Base-by-base conservation (phyloP, 2,113 vertebrate genomes). In the Corythornis madagascariensis region DNA sequence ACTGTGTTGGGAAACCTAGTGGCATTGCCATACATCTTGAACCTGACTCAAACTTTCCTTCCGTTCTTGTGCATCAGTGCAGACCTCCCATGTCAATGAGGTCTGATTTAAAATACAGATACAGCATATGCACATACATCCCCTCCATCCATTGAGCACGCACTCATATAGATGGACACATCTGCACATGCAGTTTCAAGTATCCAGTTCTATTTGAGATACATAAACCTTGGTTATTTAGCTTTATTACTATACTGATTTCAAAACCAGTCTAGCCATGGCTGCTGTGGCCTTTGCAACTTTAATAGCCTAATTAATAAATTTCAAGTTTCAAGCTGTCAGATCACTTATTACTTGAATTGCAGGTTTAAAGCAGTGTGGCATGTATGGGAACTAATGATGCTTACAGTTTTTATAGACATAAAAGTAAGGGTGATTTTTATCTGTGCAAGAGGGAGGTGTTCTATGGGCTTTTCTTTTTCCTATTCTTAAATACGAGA, bases 281-380 rank as follows among this genome's bases (percentile, higher is more conserved):
- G 71, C 48, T 71, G 53, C 56, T 80, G 83, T 88, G 91, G 91
- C 83, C 86, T 92, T 78, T 93, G 74, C 89, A 96, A 96, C 93
- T 92, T 90, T 92, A 97, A 93, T 89, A 91, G 92, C 74, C 87
- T 90, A 96, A 94, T 97, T 90, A 94, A 96, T 93, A 95, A 95
- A 94, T 45, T 72, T 83, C 50, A 94, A 85, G 86, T 79, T 83
- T 93, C 86, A 89, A 93, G 75, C 65, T 96, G 93, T 95, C 95
- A 94, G 31, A 80, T 78, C 4, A 33, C 83, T 95, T 95, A 93
- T 96, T 92, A 96, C 76, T 70, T 93, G 83, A 97, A 92, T 85
- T 82, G 90, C 43, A 94, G 93, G 84, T 89, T 94, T 95, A 96
- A 95, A 94, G 90, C 93, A 60, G 52, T 29, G 40, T 48, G 70